Evolutionary conservation across 2,888 invertebrate species (phyloP).

Genomic region (Drosophila monieri): DNA sequence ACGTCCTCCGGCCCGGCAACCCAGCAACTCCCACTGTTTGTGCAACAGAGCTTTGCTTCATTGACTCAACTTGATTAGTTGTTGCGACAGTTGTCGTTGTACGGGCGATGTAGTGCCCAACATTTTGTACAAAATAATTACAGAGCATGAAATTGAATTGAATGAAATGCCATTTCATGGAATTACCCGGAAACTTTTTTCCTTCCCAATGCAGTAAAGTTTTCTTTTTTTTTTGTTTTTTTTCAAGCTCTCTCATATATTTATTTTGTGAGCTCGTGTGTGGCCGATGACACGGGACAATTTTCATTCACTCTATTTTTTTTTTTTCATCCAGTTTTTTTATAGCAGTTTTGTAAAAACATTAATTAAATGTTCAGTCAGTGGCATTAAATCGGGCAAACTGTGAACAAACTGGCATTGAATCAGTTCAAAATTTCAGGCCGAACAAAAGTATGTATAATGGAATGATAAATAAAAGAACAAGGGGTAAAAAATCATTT

Average conservation of each 20-base stretch:
- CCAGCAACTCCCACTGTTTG: slow-evolving; percentile 5
- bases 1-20: not conserved
- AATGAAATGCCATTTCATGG: slow-evolving; percentile 62
- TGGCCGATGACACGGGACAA: slow-evolving; percentile 36
- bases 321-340: slow-evolving; percentile 3
- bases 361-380: slow-evolving; percentile 66
- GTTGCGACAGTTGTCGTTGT: slow-evolving; percentile 37
- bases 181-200: slow-evolving; percentile 54
- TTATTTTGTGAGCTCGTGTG: slow-evolving; percentile 30
- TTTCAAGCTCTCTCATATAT: not conserved
- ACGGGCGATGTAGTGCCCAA: slow-evolving; percentile 6
- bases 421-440: slow-evolving; percentile 45
- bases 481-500: slow-evolving; percentile 50
- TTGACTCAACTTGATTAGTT: slow-evolving; percentile 53
- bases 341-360: slow-evolving; percentile 34
- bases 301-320: slow-evolving; percentile 22
- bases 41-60: slow-evolving; percentile 26
- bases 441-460: slow-evolving; percentile 4
- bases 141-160: slow-evolving; percentile 69
- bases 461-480: slow-evolving; percentile 22
- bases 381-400: slow-evolving; percentile 50
- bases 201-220: slow-evolving; percentile 13
- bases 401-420: slow-evolving; percentile 49
- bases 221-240: slow-evolving; percentile 6
- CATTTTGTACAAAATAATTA: slow-evolving; percentile 63